Evolutionary conservation across 2,113 vertebrate species (phyloP), one percentile per base, ranked within the genome.

Genomic region (Ophiodon elongatus): DNA sequence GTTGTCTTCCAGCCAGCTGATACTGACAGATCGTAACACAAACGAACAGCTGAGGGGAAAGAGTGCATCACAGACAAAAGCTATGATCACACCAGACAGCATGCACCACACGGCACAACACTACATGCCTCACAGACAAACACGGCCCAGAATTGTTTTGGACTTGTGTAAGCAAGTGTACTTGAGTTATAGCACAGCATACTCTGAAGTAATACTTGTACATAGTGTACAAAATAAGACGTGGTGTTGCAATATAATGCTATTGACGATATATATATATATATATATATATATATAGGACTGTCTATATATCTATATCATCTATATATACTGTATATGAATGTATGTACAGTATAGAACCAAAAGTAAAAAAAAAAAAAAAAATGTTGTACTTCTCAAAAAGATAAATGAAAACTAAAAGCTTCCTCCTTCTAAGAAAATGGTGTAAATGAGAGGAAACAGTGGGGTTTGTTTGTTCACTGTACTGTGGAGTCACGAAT

Each of bases 371-470:
- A 54, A 15, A 1, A n/a, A n/a, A n/a, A n/a, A n/a, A n/a, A n/a
- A n/a, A n/a, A n/a, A n/a, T n/a, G n/a, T n/a, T n/a, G n/a, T n/a
- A n/a, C n/a, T n/a, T 62, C 29, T 75, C 31, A 50, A 76, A 54
- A 78, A 74, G 57, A 88, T 45, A 79, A 91, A 84, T 81, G 73
- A 90, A 88, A 91, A 73, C 31, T 27, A 4, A 45, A 57, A 77
- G 52, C 88, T 89, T 93, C 91, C 91, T 89, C 76, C 73, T 93
- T 90, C 76, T 79, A 35, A 76, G 89, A 85, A 89, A 81, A 60
- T 14, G 0, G 37, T 56, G 0, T 67, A n/a, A n/a, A 29, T 68
- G 45, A 74, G 66, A 66, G 83, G 83, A 92, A 90, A 76, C 67
- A 31, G 31, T 50, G 47, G 60, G 59, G n/a, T 2, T 27, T 71